Evolutionary conservation across 2,797 vertebrate genomes (phyloP), one percentile per base, ranked within the genome.

Genomic region (Alexandromys oeconomus): DNA sequence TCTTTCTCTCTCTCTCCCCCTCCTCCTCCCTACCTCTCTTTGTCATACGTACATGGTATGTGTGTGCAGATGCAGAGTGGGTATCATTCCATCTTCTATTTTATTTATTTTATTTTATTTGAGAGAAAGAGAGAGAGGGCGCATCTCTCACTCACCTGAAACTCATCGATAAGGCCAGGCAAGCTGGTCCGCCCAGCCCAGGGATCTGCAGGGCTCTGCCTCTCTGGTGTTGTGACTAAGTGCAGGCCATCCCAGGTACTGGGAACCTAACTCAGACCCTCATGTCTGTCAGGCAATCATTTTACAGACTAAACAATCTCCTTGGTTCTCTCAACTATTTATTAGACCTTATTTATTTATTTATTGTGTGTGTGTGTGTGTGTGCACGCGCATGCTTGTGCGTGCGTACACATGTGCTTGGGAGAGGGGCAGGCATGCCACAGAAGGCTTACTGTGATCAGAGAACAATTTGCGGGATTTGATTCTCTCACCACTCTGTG

Each of bases 331-430:
- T 71, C 23, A 21, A 40, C n/a, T 71, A 23, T 73, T 73, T 40
- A 40, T 40, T 73, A 37, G 1, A 73, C 21, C 5, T 31, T 71
- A 37, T 71, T 71, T 63, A 29, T 63, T 63, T 63, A 61, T 61
- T 61, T 61, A 46, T 46, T n/a, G n/a, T n/a, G n/a, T n/a, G n/a
- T 54, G 51, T 54, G 15, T 54, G 51, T 48, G 74, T 46, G 46
- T 46, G 46, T 0, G 46, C 46, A 9, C 46, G 46, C 7, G 46
- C 46, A 5, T 29, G 74, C n/a, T n/a, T 48, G 74, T 21, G 46
- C 10, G 48, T 6, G 46, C 2, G 3, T 9, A 43, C 3, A 12
- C 13, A 11, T 6, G 40, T 12, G 5, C 15, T n/a, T 19, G 37
- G 71, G 37, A 73, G n/a, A 25, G 37, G 21, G 40, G 10, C 71